Conservation (phyloP, 2,797 vertebrate genomes). For the Anolis apletophallus region DNA sequence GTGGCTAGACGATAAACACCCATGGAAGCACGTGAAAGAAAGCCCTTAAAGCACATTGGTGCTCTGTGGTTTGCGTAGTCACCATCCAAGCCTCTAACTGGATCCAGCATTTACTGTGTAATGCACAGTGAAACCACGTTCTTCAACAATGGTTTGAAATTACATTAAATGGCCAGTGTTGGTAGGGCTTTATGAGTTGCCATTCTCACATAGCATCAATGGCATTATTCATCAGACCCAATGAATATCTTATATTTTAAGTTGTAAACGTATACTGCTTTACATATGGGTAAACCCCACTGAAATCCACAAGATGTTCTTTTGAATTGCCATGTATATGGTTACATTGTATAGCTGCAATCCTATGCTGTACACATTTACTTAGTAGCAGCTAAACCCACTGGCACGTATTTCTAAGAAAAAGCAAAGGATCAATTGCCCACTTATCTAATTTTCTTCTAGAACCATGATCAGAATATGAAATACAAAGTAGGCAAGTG, state of each 20-base stretch:
- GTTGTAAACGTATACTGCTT: neutral
- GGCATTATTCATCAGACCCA: neutral
- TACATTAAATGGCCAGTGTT: no score
- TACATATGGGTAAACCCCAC: neutral
- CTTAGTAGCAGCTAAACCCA: neutral
- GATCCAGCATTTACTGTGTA: no score
- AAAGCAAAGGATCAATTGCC: neutral
- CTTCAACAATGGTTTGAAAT: no score
- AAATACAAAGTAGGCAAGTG: constrained; percentile 39
- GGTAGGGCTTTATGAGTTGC: no score
- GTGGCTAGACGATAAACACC: no score
- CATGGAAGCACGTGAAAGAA: no score
- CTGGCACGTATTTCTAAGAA: neutral
- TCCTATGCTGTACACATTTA: neutral
- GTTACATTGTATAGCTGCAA: neutral
- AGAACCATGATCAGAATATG: neutral
- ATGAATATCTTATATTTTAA: neutral
- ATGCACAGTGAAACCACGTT: no score
- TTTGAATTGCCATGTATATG: neutral
- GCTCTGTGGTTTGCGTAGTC: no score
- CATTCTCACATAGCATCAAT: neutral
- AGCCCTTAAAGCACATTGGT: no score
- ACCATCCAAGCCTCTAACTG: no score
- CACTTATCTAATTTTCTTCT: neutral
- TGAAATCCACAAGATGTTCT: neutral